Percentiles rank a stretch among this genome's conserved stretches.
These are phyloP conservation scores for Pangasius mekongensis DNA, from an alignment of 2,797 vertebrate genomes.

Conservation along the genomic window DNA sequence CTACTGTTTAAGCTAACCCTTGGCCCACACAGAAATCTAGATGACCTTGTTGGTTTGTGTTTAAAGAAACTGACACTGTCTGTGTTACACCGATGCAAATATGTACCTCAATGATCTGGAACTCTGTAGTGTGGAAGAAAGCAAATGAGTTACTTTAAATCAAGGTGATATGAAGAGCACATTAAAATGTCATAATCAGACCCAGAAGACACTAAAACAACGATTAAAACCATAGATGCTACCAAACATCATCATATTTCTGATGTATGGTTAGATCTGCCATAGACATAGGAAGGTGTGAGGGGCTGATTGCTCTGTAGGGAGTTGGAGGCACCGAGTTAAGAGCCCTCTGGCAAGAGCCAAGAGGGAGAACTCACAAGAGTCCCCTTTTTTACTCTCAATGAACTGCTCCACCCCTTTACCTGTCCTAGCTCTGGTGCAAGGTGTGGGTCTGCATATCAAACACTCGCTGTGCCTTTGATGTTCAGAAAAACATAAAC, in stretches of 20 bases:
- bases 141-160: neutral
- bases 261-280: neutral
- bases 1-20: slow-evolving; percentile 82
- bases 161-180: neutral
- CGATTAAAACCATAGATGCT: neutral
- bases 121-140: neutral
- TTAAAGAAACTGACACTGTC: slow-evolving; percentile 18
- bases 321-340: slow-evolving; percentile 72
- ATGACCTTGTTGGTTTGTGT: slow-evolving; percentile 59
- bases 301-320: slow-evolving; percentile 67
- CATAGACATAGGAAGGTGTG: slow-evolving; percentile 58
- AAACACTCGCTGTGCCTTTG: slow-evolving; percentile 78
- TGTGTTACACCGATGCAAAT: neutral
- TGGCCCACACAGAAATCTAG: slow-evolving; percentile 72
- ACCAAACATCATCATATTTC: neutral
- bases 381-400: slow-evolving; percentile 67
- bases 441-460: slow-evolving; percentile 84
- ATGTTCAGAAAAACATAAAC: slow-evolving; percentile 83
- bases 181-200: neutral
- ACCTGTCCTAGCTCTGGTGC: slow-evolving; percentile 76
- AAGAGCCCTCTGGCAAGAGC: slow-evolving; percentile 73
- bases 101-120: neutral
- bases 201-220: neutral
- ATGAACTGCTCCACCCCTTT: slow-evolving; percentile 76
- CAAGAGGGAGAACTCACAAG: slow-evolving; percentile 65